phyloP scores from a whole-genome alignment of 1,140 invertebrate genomes.

The Lordiphosa collinella region DNA sequence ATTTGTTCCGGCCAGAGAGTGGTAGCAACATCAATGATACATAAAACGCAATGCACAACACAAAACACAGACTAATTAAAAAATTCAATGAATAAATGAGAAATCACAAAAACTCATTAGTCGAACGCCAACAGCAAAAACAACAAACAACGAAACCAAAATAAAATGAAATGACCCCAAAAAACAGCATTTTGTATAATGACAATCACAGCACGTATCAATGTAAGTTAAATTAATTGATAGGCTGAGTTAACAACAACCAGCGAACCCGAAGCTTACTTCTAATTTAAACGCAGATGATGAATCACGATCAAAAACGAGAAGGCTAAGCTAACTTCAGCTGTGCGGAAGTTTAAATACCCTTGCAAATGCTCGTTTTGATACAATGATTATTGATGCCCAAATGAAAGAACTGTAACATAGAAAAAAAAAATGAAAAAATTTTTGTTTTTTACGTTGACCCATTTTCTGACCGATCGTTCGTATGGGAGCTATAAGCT shows the following conservation, averaged over 20 bases:
- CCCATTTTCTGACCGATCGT: too few relatives aligned
- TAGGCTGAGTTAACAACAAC: conserved; percentile 33
- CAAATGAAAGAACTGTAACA: too few relatives aligned
- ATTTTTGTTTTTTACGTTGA: too few relatives aligned
- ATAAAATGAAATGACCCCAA: conserved; percentile 28
- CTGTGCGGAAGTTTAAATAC: too few relatives aligned
- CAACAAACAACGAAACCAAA: conserved; percentile 6
- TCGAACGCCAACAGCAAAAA: conserved; percentile 44
- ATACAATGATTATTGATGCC: too few relatives aligned
- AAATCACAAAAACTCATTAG: conserved; percentile 75
- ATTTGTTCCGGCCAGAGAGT: conserved; percentile 50
- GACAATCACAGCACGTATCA: conserved; percentile 14
- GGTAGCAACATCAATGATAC: conserved; percentile 15
- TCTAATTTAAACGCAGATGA: too few relatives aligned
- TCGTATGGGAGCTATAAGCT: too few relatives aligned
- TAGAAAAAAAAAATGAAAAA: too few relatives aligned
- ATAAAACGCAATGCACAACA: conserved; percentile 4
- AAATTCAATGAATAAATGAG: conserved; percentile 73
- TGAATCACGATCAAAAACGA: conserved; percentile 25
- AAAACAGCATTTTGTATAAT: conserved; percentile 26
- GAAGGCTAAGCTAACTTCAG: too few relatives aligned
- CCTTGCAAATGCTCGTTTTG: too few relatives aligned
- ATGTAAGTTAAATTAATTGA: conserved; percentile 28
- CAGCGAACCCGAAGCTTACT: too few relatives aligned
- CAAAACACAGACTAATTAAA: conserved; percentile 61